Percentiles rank a stretch among this genome's conserved stretches.
Conservation (phyloP, 2,797 vertebrate genomes). For the Esox lucius region DNA sequence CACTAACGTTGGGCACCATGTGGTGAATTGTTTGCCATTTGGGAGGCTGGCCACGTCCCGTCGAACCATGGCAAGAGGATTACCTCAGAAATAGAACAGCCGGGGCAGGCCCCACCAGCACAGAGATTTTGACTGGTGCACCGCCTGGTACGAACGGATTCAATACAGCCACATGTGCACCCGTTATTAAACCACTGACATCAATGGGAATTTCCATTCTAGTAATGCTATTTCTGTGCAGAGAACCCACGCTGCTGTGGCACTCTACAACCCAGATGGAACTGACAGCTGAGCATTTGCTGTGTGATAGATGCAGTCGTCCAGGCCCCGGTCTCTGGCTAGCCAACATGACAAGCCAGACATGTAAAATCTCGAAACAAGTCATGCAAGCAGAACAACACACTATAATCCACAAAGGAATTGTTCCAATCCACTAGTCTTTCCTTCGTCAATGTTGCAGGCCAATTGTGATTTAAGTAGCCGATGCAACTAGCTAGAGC, state of each 20-base stretch:
- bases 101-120: not conserved
- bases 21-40: not conserved
- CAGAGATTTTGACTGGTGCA: not conserved
- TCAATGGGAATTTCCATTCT: not conserved
- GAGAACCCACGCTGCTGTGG: constrained; percentile 53
- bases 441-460: not conserved
- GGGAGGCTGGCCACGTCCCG: constrained; percentile 32
- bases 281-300: not conserved
- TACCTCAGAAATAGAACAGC: not conserved
- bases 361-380: not conserved
- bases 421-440: not conserved
- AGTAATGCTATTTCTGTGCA: constrained; percentile 26
- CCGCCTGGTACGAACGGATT: not conserved
- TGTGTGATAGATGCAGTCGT: not conserved
- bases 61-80: constrained; percentile 64
- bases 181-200: not conserved
- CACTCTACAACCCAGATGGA: constrained; percentile 62
- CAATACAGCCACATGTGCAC: not conserved
- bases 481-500: not conserved
- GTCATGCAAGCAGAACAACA: not conserved
- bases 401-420: not conserved
- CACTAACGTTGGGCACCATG: not conserved
- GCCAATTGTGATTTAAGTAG: not conserved
- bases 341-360: not conserved
- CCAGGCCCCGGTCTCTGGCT: not conserved